Percentiles rank a stretch among this genome's conserved stretches.
Conservation (phyloP, 2,888 invertebrate species). For the Amblyjoppa fuscipennis region DNA sequence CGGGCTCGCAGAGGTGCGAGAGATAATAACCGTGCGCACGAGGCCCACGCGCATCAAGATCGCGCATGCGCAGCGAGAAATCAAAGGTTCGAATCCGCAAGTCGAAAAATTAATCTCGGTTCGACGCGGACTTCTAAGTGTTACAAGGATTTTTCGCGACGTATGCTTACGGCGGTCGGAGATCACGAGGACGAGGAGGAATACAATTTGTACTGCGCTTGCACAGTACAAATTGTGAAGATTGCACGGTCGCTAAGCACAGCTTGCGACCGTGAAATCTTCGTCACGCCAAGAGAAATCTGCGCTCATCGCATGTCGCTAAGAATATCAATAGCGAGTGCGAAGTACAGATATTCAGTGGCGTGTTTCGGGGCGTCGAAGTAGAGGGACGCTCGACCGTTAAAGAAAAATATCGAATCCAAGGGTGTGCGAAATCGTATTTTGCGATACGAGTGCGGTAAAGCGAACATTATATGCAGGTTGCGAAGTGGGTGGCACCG, state of each 20-base stretch:
- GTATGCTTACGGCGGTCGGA: constrained; percentile 23
- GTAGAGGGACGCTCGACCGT: no score
- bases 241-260: not conserved
- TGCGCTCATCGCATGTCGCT: not conserved
- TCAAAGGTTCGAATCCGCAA: constrained; percentile 9
- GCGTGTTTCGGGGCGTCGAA: not conserved
- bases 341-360: not conserved
- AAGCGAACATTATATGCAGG: no score
- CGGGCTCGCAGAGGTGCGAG: not conserved
- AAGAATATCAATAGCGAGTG: not conserved
- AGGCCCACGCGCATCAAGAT: not conserved
- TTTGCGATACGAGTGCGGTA: no score
- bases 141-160: constrained; percentile 77
- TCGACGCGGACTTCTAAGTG: constrained; percentile 67
- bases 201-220: not conserved
- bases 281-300: not conserved
- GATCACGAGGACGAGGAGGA: not conserved
- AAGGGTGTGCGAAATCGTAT: not conserved
- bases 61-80: constrained; percentile 6
- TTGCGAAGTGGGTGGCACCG: no score
- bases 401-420: not conserved
- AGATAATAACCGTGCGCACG: not conserved
- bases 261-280: not conserved
- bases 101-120: constrained; percentile 5
- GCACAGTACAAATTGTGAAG: no score